Evolutionary conservation across 1,140 invertebrate genomes (phyloP).

Genomic region (roundworm (Caenorhabditis elegans)): DNA sequence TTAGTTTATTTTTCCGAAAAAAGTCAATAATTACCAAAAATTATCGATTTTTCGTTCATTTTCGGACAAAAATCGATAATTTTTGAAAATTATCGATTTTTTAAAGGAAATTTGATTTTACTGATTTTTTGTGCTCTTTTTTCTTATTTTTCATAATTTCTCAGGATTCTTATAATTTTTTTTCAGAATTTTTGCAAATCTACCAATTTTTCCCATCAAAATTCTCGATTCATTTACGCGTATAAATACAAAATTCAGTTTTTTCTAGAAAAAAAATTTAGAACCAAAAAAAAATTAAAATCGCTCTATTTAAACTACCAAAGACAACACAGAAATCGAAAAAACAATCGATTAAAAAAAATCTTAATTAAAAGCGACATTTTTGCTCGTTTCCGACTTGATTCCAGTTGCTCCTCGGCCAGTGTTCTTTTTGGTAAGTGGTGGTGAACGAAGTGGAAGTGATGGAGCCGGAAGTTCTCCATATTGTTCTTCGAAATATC

Average conservation of each 20-base stretch:
- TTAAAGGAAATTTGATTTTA: too few species aligned
- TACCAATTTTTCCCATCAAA: too few species aligned
- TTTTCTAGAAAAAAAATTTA: neutral
- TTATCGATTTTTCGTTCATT: neutral
- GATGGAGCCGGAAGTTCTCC: slow-evolving; percentile 51
- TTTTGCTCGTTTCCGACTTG: slow-evolving; percentile 22
- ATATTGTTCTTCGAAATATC: slow-evolving; percentile 51
- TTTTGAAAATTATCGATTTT: neutral
- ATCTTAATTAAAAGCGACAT: neutral
- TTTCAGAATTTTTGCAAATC: too few species aligned
- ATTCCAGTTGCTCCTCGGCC: slow-evolving; percentile 1
- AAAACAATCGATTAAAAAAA: too few species aligned
- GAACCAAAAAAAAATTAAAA: neutral
- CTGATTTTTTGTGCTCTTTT: too few species aligned
- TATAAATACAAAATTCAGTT: neutral
- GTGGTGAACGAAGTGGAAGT: slow-evolving; percentile 48
- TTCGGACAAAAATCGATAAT: neutral
- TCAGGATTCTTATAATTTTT: too few species aligned
- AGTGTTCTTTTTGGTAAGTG: slow-evolving; percentile 5
- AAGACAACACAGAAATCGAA: neutral
- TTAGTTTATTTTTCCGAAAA: too few species aligned
- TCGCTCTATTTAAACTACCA: neutral
- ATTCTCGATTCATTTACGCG: too few species aligned
- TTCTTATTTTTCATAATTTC: too few species aligned
- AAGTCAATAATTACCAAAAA: too few species aligned